Evolutionary conservation across 2,797 vertebrate species (phyloP).

Genomic region (Hydrolagus colliei): DNA sequence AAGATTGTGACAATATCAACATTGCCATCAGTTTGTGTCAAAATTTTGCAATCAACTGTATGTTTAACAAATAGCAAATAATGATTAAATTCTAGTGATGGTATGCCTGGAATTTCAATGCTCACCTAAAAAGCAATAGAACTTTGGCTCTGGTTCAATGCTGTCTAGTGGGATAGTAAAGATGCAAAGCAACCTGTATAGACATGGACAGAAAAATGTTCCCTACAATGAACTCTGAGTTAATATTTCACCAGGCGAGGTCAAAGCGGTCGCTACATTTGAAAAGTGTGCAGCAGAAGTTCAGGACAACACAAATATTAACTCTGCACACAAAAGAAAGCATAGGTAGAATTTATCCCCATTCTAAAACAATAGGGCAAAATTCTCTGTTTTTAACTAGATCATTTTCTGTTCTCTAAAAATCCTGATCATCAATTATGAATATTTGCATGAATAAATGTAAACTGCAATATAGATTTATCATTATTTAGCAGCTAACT

Average conservation of each 20-base stretch:
- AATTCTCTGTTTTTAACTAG: no score
- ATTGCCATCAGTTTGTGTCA: neutral
- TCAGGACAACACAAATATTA: neutral
- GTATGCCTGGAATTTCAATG: constrained; percentile 4
- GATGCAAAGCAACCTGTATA: neutral
- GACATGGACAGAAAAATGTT: neutral
- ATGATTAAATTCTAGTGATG: neutral
- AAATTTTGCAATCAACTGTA: neutral
- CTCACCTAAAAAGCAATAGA: neutral
- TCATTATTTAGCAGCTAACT: no score
- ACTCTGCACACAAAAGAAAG: neutral
- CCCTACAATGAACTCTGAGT: neutral
- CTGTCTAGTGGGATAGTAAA: neutral
- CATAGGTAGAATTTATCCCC: no score
- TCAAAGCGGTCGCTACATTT: neutral
- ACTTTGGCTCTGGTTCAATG: neutral
- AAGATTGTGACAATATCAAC: neutral
- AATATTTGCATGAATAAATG: no score
- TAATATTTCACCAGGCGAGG: constrained; percentile 10
- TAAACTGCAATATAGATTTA: no score
- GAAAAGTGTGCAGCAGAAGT: neutral
- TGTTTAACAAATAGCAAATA: neutral
- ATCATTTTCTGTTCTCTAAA: no score
- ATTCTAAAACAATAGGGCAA: no score
- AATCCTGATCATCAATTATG: no score